Base-by-base conservation (phyloP, 2,888 invertebrate genomes). In the Drosophila rellima region DNA sequence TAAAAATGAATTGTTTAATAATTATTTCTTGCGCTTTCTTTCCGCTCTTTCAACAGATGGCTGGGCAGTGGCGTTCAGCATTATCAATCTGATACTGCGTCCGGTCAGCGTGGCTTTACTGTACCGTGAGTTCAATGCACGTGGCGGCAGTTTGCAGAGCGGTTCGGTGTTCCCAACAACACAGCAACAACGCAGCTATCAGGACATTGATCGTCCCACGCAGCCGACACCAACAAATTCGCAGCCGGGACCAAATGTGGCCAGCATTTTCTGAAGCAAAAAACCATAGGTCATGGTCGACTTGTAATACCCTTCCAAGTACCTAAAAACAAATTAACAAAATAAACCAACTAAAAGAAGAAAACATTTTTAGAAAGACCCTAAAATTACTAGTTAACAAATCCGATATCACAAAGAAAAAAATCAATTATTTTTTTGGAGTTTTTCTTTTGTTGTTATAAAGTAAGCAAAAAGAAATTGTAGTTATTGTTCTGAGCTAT, bases 191-290 rank as follows among this genome's bases (percentile, higher is more conserved):
- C 83, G 93, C 42, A 92, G 89, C 74, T 93, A 93, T 72, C 92
- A 93, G 85, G 93, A 93, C 69, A 93, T 93, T 39, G 93, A 93
- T 75, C 88, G 92, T 48, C 91, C 92, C 35, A 83, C 88, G 54
- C 92, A 93, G 74, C 90, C 92, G 29, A 91, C 92, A 64, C 92
- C 93, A 29, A 90, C 91, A 50, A 91, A 90, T 47, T 81, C 89
- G 17, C 88, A 89, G 77, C 86, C 85, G 18, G 91, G 90, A 1
- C 92, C 91, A 44, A 92, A 92, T 90, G 92, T 92, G 67, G 92
- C 92, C 15, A 92, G 91, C 83, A 92, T 92, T 79, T 92, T 92
- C 74, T 92, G 91, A 84, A 74, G 47, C 1, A 6, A 18, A 11
- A 4, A 15, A 37, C 7, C 8, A 17, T 15, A 15, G 1, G 42